phyloP scores from a whole-genome alignment of 1,140 invertebrate species.

The Philaenus spumarius region DNA sequence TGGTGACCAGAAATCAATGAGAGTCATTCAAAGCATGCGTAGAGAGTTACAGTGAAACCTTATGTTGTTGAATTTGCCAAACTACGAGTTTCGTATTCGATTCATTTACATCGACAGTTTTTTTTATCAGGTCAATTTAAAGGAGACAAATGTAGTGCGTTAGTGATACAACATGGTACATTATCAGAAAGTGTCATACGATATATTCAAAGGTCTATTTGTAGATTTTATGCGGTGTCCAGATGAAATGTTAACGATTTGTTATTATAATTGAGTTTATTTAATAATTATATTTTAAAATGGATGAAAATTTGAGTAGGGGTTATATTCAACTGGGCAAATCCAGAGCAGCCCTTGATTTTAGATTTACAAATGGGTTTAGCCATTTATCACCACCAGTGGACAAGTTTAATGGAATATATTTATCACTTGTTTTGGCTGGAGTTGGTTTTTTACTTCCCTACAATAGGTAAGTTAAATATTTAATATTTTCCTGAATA shows the following conservation, averaged over 20 bases:
- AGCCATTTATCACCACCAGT: conserved; percentile 57
- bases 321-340: conserved; percentile 57
- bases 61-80: too few species aligned
- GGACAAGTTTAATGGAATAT: conserved; percentile 70
- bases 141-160: too few species aligned
- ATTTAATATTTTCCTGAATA: too few species aligned
- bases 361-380: conserved; percentile 47
- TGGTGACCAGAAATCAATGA: conserved; percentile 29
- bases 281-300: conserved; percentile 31
- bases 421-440: conserved; percentile 70
- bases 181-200: too few species aligned
- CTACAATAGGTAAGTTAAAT: conserved; percentile 73
- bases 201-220: too few species aligned
- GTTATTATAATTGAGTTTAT: too few species aligned
- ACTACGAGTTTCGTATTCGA: too few species aligned
- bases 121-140: too few species aligned
- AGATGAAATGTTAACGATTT: too few species aligned
- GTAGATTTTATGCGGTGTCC: too few species aligned
- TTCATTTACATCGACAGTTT: too few species aligned
- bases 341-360: conserved; percentile 44
- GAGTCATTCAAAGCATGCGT: conserved; percentile 26
- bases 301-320: conserved; percentile 59
- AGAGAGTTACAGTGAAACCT: conserved; percentile 1
- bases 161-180: too few species aligned
- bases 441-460: conserved; percentile 86